Evolutionary conservation across 2,888 invertebrate genomes (phyloP).

Genomic region (Coelopa pilipes): DNA sequence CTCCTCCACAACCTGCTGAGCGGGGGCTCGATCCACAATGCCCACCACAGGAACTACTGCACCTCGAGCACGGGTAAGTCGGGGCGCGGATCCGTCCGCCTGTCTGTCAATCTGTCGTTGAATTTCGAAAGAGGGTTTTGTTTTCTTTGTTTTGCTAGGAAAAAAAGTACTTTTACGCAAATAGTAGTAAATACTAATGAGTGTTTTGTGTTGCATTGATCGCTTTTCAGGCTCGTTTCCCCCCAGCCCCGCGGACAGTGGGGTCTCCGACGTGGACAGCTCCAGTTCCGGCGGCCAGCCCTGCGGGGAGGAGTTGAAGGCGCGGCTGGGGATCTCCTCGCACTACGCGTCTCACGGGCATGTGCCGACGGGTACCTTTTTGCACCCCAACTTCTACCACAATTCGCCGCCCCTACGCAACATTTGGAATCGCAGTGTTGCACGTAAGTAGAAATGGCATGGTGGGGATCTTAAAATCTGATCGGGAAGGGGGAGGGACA

Average conservation of each 20-base stretch:
- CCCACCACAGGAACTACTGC: slow-evolving; percentile 67
- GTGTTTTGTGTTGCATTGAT: background rate
- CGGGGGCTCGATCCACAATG: slow-evolving; percentile 66
- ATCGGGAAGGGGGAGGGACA: background rate
- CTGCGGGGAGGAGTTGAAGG: slow-evolving; percentile 82
- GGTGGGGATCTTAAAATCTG: too few relatives aligned
- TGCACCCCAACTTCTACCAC: slow-evolving; percentile 77
- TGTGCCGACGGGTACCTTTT: slow-evolving; percentile 67
- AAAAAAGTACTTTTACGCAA: background rate
- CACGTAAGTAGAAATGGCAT: slow-evolving; percentile 66
- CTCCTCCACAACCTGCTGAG: slow-evolving; percentile 66
- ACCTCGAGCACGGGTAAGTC: slow-evolving; percentile 67
- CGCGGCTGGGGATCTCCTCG: slow-evolving; percentile 81
- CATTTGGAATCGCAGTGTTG: slow-evolving; percentile 67
- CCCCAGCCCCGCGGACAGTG: slow-evolving; percentile 96
- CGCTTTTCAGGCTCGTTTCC: slow-evolving; percentile 85
- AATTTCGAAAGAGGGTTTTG: background rate
- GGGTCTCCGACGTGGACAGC: slow-evolving; percentile 96
- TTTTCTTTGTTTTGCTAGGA: background rate
- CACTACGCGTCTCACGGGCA: slow-evolving; percentile 65
- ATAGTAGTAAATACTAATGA: background rate
- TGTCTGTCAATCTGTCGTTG: background rate
- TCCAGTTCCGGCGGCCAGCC: slow-evolving; percentile 83
- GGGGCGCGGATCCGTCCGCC: too few relatives aligned
- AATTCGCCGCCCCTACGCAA: slow-evolving; percentile 69